Conservation (phyloP, 2,113 vertebrate species). For the Malaclemys terrapin region DNA sequence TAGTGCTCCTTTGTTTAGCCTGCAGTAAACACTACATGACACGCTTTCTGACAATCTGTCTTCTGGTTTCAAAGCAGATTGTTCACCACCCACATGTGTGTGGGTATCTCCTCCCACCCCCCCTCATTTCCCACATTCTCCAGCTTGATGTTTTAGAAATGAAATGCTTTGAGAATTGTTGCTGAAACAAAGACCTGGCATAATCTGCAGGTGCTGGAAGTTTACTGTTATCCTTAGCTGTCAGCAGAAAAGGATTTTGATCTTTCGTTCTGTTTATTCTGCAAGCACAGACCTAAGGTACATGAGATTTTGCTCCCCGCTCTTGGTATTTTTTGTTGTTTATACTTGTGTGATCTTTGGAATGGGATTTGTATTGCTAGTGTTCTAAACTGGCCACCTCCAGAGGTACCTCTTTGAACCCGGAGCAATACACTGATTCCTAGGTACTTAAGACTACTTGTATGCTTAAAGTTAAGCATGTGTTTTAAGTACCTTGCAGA, state of each 20-base stretch:
- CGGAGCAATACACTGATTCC: neutral
- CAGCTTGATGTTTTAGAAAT: neutral
- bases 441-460: neutral
- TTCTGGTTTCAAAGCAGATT: neutral
- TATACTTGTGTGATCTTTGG: neutral
- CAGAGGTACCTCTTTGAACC: neutral
- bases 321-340: neutral
- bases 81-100: rapidly evolving
- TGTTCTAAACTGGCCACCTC: neutral
- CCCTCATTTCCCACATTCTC: constrained; percentile 14
- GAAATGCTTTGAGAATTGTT: constrained; percentile 4
- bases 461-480: neutral
- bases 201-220: constrained; percentile 2
- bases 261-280: neutral
- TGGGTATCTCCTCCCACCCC: neutral
- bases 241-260: neutral
- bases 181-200: constrained; percentile 13
- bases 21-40: neutral
- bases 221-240: neutral
- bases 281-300: neutral
- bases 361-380: neutral
- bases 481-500: neutral
- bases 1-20: neutral
- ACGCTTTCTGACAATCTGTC: neutral
- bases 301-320: neutral